Percentiles rank a stretch among this genome's conserved stretches.
Conservation (phyloP, 2,797 vertebrate species). For the Pangasius djambal region DNA sequence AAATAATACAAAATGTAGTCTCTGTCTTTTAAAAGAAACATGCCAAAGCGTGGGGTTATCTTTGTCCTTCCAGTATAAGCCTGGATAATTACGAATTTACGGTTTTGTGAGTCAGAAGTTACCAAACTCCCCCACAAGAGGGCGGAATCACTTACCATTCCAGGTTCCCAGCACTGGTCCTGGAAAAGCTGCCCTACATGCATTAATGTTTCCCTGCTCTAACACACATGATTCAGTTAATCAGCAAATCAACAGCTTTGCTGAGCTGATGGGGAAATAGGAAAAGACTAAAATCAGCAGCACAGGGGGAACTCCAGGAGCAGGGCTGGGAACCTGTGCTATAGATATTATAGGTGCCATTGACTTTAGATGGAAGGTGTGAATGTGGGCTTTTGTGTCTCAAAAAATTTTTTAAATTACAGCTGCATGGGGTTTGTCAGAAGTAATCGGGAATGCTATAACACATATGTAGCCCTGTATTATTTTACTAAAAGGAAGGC, state of each 20-base stretch:
- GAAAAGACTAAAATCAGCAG: background rate
- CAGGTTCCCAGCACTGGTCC: background rate
- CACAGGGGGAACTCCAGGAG: background rate
- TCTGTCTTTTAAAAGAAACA: background rate
- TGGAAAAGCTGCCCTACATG: background rate
- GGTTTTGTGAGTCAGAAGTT: background rate
- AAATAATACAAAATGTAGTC: background rate
- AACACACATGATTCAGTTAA: background rate
- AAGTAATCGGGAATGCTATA: background rate
- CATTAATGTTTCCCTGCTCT: background rate
- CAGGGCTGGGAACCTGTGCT: background rate
- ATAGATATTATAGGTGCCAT: background rate
- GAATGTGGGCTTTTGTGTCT: background rate
- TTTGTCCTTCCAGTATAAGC: background rate
- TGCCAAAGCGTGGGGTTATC: background rate
- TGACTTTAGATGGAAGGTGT: background rate
- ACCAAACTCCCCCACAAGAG: conserved; percentile 15
- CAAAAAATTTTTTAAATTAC: background rate
- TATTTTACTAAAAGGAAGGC: background rate
- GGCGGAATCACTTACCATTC: background rate
- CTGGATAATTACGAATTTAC: background rate
- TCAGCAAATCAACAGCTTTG: background rate
- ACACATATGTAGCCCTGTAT: background rate
- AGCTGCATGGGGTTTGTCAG: background rate
- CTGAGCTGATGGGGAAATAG: background rate